phyloP scores from a whole-genome alignment of 2,113 vertebrate genomes.

The Callospermophilus lateralis region DNA sequence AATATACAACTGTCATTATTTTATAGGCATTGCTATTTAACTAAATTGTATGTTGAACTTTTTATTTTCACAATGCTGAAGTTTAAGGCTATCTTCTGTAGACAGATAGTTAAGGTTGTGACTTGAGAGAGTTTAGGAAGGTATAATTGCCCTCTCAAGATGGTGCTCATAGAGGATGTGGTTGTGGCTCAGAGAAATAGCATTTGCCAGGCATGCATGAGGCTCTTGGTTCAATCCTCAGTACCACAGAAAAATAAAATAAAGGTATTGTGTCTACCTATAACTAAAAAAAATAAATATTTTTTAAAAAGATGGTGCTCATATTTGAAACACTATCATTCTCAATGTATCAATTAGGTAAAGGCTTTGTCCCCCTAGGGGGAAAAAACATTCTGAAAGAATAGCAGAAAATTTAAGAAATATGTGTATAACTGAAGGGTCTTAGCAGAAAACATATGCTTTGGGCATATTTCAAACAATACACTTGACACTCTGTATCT shows the following conservation, averaged over 20 bases:
- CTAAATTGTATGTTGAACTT: neutral
- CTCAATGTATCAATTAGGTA: neutral
- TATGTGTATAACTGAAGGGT: neutral
- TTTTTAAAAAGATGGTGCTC: no score
- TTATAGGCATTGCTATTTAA: neutral
- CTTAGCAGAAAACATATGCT: neutral
- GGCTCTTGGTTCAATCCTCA: no score
- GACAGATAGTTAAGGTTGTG: neutral
- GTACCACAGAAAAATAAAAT: no score
- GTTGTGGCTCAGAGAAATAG: no score
- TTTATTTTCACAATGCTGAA: neutral
- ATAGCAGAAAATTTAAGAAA: neutral
- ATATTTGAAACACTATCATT: neutral
- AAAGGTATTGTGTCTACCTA: no score
- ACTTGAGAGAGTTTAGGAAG: neutral
- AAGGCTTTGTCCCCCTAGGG: neutral
- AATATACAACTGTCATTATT: neutral
- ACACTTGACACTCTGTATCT: neutral
- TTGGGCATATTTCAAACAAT: neutral
- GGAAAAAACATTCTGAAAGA: neutral
- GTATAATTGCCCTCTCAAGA: neutral
- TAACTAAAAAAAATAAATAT: no score
- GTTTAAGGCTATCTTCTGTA: neutral
- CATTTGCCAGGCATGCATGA: no score
- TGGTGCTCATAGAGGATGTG: neutral